Percentiles rank a stretch among this genome's conserved stretches.
Evolutionary conservation across 64 coral and sea anemone genomes (phyloP).

Genomic region (Acropora tenuis): DNA sequence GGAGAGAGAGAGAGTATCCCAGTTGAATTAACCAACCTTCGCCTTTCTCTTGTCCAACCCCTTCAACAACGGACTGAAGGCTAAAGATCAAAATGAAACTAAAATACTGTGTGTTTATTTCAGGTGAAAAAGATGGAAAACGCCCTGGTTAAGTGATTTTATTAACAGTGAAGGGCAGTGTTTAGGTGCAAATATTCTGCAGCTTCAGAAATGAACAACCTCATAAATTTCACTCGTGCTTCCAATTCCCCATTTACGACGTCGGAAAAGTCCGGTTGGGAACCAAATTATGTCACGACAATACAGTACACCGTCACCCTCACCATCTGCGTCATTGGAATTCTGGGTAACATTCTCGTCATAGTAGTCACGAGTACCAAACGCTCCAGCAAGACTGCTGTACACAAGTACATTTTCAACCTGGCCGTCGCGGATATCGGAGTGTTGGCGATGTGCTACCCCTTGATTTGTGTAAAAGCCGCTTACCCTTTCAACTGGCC

Average conservation of each 20-base stretch:
- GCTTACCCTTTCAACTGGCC: constrained; percentile 82
- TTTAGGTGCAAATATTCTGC: neutral
- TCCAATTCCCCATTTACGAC: neutral
- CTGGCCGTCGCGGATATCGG: constrained; percentile 89
- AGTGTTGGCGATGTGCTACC: constrained; percentile 82
- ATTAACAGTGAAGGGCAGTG: neutral
- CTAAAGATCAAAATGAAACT: neutral
- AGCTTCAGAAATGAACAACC: neutral
- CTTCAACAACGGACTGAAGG: neutral
- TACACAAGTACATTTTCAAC: constrained; percentile 85
- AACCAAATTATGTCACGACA: constrained; percentile 43
- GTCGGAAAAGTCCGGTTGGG: constrained; percentile 11
- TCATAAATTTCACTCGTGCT: neutral
- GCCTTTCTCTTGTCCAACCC: too few species aligned
- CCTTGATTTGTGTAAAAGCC: constrained; percentile 70
- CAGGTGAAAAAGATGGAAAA: constrained; percentile 13
- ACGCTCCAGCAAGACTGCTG: constrained; percentile 68
- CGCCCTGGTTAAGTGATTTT: neutral
- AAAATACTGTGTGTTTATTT: neutral
- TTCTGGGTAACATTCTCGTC: constrained; percentile 84
- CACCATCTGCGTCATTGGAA: constrained; percentile 66
- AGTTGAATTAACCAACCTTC: too few species aligned
- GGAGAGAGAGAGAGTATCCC: too few species aligned
- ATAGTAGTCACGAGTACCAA: constrained; percentile 59
- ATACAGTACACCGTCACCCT: constrained; percentile 51